Percentiles rank a stretch among this genome's conserved stretches.
phyloP scores from a whole-genome alignment of 2,113 vertebrate genomes.

The Rhinogobius similis region DNA sequence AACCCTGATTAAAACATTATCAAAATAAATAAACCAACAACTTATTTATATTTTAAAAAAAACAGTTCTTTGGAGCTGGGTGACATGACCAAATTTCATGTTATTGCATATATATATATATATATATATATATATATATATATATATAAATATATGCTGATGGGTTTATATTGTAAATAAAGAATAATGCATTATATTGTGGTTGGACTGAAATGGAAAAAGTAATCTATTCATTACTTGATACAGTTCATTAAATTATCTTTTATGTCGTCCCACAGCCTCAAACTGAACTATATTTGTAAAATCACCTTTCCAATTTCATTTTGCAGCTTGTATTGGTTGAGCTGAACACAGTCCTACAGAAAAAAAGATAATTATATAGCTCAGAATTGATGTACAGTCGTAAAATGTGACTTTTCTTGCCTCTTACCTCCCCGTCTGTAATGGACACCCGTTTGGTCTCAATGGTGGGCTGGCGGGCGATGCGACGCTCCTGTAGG shows the following conservation, averaged over 20 bases:
- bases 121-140: too few relatives aligned
- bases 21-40: not conserved
- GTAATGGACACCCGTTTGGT: constrained; percentile 91
- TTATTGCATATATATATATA: too few relatives aligned
- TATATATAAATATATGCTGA: too few relatives aligned
- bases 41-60: too few relatives aligned
- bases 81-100: not conserved
- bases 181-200: not conserved
- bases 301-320: constrained; percentile 92
- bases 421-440: constrained; percentile 80
- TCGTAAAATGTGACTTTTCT: not conserved
- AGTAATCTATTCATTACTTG: too few relatives aligned
- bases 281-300: not conserved
- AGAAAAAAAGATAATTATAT: not conserved
- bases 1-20: constrained; percentile 80
- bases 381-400: not conserved
- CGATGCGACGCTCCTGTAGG: constrained; percentile 85
- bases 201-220: not conserved
- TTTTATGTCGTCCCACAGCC: not conserved
- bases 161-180: too few relatives aligned
- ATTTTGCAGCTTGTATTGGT: constrained; percentile 92
- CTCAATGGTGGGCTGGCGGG: constrained; percentile 89
- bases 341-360: constrained; percentile 91
- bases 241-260: not conserved
- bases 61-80: not conserved